Evolutionary conservation across 2,113 vertebrate genomes (phyloP).

Genomic region (Poecilia latipinna): DNA sequence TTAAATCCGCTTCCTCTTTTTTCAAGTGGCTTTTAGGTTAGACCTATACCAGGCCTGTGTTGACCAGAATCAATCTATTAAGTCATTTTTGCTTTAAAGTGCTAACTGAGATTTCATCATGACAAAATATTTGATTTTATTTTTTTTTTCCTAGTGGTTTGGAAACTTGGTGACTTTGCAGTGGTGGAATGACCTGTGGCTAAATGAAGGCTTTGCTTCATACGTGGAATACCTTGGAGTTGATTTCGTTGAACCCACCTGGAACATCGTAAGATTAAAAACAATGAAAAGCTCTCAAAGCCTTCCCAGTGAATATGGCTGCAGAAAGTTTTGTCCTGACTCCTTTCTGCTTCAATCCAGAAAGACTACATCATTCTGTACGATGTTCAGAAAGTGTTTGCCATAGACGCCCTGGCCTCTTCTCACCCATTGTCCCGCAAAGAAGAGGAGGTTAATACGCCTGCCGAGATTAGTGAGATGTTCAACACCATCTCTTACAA

Average conservation of each 20-base stretch:
- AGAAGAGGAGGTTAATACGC: slow-evolving; percentile 83
- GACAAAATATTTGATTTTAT: not conserved
- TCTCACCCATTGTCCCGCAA: slow-evolving; percentile 89
- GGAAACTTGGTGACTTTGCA: slow-evolving; percentile 92
- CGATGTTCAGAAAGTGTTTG: slow-evolving; percentile 86
- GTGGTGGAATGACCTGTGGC: slow-evolving; percentile 97
- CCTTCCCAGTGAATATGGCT: not conserved
- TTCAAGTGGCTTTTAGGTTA: slow-evolving; percentile 6
- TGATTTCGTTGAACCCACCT: slow-evolving; percentile 77
- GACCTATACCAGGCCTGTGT: not conserved
- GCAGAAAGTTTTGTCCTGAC: not conserved
- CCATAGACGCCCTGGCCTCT: slow-evolving; percentile 84
- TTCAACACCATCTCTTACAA: slow-evolving; percentile 92
- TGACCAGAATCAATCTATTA: slow-evolving; percentile 10
- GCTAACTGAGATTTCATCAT: not conserved
- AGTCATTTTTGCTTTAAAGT: not conserved
- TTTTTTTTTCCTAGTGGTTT: slow-evolving; percentile 87
- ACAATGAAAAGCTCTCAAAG: not conserved
- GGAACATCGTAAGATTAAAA: slow-evolving; percentile 84
- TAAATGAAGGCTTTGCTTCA: slow-evolving; percentile 95
- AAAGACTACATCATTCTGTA: slow-evolving; percentile 86
- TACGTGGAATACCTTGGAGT: slow-evolving; percentile 92
- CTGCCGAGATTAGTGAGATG: slow-evolving; percentile 88
- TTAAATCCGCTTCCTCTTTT: not conserved
- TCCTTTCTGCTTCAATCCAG: slow-evolving; percentile 67